A percentile compares a stretch with the other conserved stretches of the same genome.
Evolutionary conservation across 2,113 vertebrate species (phyloP).

Genomic region (Himantopus leucocephalus): DNA sequence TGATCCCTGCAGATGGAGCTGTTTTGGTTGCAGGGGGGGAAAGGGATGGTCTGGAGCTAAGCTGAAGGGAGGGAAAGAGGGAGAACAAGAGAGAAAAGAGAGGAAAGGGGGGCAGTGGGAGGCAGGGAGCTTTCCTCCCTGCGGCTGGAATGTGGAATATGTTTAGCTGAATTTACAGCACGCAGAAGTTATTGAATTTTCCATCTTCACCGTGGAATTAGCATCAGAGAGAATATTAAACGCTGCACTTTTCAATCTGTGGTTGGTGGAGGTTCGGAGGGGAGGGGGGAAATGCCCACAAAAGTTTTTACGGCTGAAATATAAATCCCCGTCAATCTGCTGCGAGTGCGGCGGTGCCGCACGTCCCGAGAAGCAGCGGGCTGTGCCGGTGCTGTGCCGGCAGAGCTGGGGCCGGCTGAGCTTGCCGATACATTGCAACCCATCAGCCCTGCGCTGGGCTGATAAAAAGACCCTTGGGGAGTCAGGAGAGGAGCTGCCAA

Average conservation of each 20-base stretch:
- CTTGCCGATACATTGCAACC: neutral
- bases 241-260: neutral
- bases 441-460: neutral
- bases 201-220: neutral
- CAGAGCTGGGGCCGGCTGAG: rapidly evolving
- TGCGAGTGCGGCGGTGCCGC: neutral
- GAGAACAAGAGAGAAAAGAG: neutral
- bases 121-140: neutral
- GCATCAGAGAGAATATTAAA: neutral
- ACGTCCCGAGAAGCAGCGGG: neutral
- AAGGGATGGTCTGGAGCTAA: neutral
- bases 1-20: neutral
- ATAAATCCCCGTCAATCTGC: neutral
- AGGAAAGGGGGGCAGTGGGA: neutral
- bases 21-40: neutral
- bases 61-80: neutral
- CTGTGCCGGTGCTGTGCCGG: neutral
- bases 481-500: neutral
- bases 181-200: neutral
- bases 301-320: neutral
- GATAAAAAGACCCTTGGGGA: neutral
- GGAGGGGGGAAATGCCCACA: neutral
- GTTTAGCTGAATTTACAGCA: neutral
- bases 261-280: neutral
- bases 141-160: neutral